These are phyloP conservation scores for Drosophila suzukii DNA, from an alignment of 1,140 invertebrate genomes.

Conservation along the genomic window DNA sequence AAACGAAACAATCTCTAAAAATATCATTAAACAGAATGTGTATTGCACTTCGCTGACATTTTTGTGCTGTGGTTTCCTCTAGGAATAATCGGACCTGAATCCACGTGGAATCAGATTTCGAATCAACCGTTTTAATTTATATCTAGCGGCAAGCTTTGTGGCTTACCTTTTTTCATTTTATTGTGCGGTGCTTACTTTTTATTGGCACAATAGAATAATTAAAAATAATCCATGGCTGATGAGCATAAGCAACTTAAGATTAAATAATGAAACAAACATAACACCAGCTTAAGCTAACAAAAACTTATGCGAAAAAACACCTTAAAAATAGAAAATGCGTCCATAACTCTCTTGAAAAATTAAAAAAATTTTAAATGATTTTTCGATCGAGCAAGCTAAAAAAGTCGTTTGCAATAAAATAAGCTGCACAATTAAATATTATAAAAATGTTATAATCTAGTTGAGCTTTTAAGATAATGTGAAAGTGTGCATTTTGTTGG, in stretches of 20 bases:
- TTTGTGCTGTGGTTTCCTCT: slow-evolving; percentile 26
- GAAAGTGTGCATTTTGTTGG: slow-evolving; percentile 11
- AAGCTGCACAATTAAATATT: too few relatives aligned
- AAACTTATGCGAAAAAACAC: slow-evolving; percentile 6
- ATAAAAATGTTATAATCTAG: background rate
- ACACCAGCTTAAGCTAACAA: slow-evolving; percentile 5
- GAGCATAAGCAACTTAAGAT: slow-evolving; percentile 17
- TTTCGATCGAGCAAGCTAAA: background rate
- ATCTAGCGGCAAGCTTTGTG: slow-evolving; percentile 22
- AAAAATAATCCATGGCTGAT: slow-evolving; percentile 6
- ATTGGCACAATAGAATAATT: slow-evolving; percentile 46
- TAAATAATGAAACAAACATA: slow-evolving; percentile 26
- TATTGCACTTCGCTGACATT: slow-evolving; percentile 39
- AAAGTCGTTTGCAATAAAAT: too few relatives aligned
- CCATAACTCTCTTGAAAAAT: background rate
- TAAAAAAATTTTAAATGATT: background rate
- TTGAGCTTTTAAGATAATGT: background rate
- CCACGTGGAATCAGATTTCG: background rate
- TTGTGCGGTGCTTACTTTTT: slow-evolving; percentile 28
- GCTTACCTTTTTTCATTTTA: slow-evolving; percentile 7
- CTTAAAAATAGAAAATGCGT: slow-evolving; percentile 6
- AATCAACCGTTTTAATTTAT: slow-evolving; percentile 12
- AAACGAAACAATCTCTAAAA: slow-evolving; percentile 39
- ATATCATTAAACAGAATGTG: slow-evolving; percentile 26
- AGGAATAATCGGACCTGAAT: slow-evolving; percentile 2